Evolutionary conservation across 30 jellyfish, hydroid and myxozoan species (phyloP), one percentile per base, ranked within the genome.

Genomic region (Hydractinia echinata): DNA sequence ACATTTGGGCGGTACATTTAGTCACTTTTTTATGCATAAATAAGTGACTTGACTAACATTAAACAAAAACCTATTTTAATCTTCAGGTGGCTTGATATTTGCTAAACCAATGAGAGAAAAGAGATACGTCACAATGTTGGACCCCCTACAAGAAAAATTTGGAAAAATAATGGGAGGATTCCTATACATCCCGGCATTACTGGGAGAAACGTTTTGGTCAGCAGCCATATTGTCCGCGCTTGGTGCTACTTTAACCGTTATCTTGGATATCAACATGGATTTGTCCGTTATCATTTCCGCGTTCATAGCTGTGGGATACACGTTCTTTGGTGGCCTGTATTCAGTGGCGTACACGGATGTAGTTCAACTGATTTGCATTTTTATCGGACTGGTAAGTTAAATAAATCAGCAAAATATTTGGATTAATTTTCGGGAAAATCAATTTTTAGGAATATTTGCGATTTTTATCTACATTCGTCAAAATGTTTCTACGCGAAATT

Each of bases 201-300:
- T 92, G 55, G 98, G 98, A 49, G 98, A 92, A 61, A 87, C 95
- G 11, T 83, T 92, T 83, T 92, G 98, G 98, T 82, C 96, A 13
- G 98, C 98, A 7, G 98, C 98, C 20, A 92, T 92, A 51, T 83
- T 92, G 21, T 84, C 88, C 5, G 94, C 96, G 68, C 94, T 92
- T 21, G 98, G 98, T 4, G 97, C 97, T 10, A 91, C 97, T 50
- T 86, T 91, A 49, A 87, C 95, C 69, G 96, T 91, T 10, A 86
- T 91, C 5, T 86, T 91, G 9, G 96, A 83, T 60, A 30, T 86
- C 72, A 77, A 83, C 71, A 92, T 92, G 53, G 95, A 87, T 82
- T 68, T 85, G 11, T 89, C 96, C 51, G 98, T 92, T 51, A 87
- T 92, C 44, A 72, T 92, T 11, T 87, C 96, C 30, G 98, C 96